phyloP scores from a whole-genome alignment of 2,888 invertebrate species.

The Agrochola lychnidis region DNA sequence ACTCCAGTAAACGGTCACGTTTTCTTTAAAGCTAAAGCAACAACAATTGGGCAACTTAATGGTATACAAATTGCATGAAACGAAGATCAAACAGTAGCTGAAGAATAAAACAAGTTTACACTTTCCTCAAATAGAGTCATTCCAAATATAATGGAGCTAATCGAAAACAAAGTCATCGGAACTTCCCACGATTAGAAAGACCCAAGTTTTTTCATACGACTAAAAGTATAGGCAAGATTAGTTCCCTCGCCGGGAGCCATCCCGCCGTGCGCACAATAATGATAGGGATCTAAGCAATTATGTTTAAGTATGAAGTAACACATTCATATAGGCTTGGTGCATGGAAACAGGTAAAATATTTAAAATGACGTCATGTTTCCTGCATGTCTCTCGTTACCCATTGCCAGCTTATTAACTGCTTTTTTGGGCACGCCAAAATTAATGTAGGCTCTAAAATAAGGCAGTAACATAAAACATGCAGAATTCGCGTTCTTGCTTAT shows the following conservation, averaged over 20 bases:
- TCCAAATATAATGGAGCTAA: constrained; percentile 75
- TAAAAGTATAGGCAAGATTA: constrained; percentile 74
- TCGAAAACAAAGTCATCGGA: constrained; percentile 72
- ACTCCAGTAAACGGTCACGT: constrained; percentile 49
- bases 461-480: background rate
- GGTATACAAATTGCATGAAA: constrained; percentile 57
- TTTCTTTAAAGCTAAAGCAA: constrained; percentile 37
- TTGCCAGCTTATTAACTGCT: constrained; percentile 29
- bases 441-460: constrained; percentile 13
- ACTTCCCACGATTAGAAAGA: constrained; percentile 80
- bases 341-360: constrained; percentile 76
- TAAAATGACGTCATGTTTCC: constrained; percentile 75
- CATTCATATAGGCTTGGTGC: constrained; percentile 76
- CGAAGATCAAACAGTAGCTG: constrained; percentile 48
- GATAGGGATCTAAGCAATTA: constrained; percentile 87
- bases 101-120: constrained; percentile 56
- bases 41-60: constrained; percentile 44
- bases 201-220: constrained; percentile 73
- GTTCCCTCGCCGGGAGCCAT: constrained; percentile 84
- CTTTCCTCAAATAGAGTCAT: constrained; percentile 77
- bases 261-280: constrained; percentile 82
- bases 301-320: constrained; percentile 79
- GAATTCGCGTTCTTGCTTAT: constrained; percentile 3
- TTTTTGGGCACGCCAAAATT: constrained; percentile 22
- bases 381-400: constrained; percentile 50